phyloP scores from a whole-genome alignment of 2,888 invertebrate species.

The Drosophila putrida region DNA sequence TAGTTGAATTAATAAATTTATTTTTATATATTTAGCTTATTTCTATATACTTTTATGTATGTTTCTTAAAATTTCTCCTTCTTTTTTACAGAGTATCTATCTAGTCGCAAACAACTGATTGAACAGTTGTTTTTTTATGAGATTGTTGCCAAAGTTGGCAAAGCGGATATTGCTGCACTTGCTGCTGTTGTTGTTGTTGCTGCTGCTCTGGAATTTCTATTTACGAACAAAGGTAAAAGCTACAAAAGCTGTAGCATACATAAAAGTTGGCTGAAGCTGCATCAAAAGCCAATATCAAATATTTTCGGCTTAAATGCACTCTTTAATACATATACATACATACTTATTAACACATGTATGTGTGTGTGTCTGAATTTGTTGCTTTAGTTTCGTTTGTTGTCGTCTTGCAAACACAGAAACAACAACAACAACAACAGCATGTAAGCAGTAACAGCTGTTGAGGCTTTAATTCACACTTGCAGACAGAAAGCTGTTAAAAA shows the following conservation, averaged over 20 bases:
- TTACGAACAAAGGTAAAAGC: constrained; percentile 31
- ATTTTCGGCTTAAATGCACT: constrained; percentile 18
- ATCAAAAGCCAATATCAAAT: constrained; percentile 24
- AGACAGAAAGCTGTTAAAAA: constrained; percentile 27
- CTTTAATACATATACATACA: constrained; percentile 1
- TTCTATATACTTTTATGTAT: too few relatives aligned
- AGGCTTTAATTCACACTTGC: constrained; percentile 36
- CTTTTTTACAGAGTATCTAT: background rate
- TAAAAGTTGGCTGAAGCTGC: constrained; percentile 53
- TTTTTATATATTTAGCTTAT: too few relatives aligned
- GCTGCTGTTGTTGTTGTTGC: constrained; percentile 19
- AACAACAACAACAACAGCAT: constrained; percentile 21
- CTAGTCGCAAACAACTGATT: background rate
- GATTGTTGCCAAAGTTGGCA: constrained; percentile 42
- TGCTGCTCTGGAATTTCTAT: constrained; percentile 50
- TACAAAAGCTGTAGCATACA: constrained; percentile 45
- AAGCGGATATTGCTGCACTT: constrained; percentile 59
- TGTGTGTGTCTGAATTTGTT: constrained; percentile 22
- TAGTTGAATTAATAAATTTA: too few relatives aligned
- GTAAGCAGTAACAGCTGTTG: constrained; percentile 51
- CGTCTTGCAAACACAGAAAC: too few relatives aligned
- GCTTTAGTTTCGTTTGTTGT: background rate
- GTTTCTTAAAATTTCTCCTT: too few relatives aligned
- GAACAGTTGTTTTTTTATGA: background rate
- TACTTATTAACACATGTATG: background rate